phyloP scores from a whole-genome alignment of 2,113 vertebrate genomes.

The Saguinus midas region DNA sequence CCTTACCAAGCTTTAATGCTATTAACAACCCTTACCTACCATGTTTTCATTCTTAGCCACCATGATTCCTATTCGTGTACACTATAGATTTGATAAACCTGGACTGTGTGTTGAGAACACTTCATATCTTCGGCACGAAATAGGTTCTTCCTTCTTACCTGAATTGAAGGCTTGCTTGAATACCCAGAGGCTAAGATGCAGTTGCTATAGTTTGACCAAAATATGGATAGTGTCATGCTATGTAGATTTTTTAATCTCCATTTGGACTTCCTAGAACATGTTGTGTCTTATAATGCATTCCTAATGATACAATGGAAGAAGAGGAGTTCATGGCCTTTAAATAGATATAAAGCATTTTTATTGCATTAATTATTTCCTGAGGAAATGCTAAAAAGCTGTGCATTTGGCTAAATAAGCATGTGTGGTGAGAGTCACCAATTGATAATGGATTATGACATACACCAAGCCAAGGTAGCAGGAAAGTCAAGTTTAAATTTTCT shows the following conservation, averaged over 20 bases:
- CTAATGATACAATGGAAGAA: constrained; percentile 6
- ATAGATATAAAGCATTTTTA: constrained; percentile 8
- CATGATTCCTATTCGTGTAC: neutral
- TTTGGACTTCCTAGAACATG: neutral
- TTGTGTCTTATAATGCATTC: neutral
- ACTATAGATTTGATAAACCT: neutral
- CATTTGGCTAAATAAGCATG: constrained; percentile 22
- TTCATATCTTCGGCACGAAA: neutral
- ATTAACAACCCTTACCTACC: neutral
- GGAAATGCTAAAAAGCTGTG: constrained; percentile 34
- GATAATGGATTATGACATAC: neutral
- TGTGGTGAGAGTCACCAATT: neutral
- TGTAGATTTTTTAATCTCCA: neutral
- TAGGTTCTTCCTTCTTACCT: neutral
- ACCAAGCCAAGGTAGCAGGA: neutral
- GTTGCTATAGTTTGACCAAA: neutral
- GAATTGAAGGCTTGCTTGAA: neutral
- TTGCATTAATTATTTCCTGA: constrained; percentile 25
- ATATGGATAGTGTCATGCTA: neutral
- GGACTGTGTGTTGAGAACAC: neutral
- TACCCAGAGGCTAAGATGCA: neutral
- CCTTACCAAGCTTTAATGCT: neutral
- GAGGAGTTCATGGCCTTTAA: neutral
- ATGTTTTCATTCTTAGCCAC: neutral
- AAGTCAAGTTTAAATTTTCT: neutral